phyloP scores from a whole-genome alignment of 2,888 invertebrate genomes.

The Parnassius apollo region DNA sequence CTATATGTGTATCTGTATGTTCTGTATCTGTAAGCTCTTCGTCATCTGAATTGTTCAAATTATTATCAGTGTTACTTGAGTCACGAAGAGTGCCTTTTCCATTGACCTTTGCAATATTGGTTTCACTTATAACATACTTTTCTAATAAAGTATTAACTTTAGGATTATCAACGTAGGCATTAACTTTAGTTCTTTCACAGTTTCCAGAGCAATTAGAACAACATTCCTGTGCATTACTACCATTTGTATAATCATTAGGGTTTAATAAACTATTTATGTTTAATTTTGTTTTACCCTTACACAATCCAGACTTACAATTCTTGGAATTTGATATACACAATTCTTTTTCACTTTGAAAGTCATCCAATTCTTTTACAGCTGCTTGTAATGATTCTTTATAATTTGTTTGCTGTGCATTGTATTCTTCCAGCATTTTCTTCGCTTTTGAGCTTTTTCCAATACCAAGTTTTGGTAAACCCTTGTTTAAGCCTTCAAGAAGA shows the following conservation, averaged over 20 bases:
- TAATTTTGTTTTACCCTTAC: conserved; percentile 35
- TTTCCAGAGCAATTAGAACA: conserved; percentile 44
- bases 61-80: not conserved
- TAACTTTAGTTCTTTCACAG: conserved; percentile 35
- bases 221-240: conserved; percentile 29
- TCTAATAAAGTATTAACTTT: conserved; percentile 53
- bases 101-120: not conserved
- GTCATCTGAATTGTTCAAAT: conserved; percentile 29
- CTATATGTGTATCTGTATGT: conserved; percentile 30
- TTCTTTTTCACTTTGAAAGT: conserved; percentile 31
- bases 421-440: conserved; percentile 83
- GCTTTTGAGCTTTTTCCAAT: conserved; percentile 93
- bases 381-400: conserved; percentile 34
- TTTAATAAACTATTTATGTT: conserved; percentile 27
- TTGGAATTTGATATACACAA: conserved; percentile 35
- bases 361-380: conserved; percentile 50
- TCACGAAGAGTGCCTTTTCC: not conserved
- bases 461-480: conserved; percentile 94
- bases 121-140: conserved; percentile 51
- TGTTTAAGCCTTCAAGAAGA: conserved; percentile 96
- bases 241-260: conserved; percentile 26
- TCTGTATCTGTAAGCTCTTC: conserved; percentile 31
- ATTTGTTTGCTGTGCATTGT: conserved; percentile 51
- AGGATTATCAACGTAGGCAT: conserved; percentile 38
- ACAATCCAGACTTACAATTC: conserved; percentile 38